A percentile compares a stretch with the other conserved stretches of the same genome.
phyloP scores from a whole-genome alignment of 2,888 invertebrate genomes.

The Parnassius apollo region DNA sequence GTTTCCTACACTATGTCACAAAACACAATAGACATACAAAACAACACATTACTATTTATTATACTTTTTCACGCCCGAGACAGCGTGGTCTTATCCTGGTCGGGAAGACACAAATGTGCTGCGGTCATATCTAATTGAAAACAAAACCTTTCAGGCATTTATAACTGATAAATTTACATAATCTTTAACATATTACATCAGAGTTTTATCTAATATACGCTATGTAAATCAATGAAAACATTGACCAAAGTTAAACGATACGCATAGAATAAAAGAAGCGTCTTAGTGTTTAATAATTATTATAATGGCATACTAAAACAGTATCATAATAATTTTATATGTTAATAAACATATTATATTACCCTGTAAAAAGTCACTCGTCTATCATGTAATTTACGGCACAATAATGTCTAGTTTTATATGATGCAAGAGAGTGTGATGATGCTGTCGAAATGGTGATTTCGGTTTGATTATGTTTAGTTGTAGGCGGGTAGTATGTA shows the following conservation, averaged over 20 bases:
- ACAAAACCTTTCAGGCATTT: too few species aligned
- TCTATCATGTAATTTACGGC: conserved; percentile 17
- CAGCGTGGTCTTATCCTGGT: too few species aligned
- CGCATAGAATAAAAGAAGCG: conserved; percentile 6
- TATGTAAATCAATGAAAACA: background rate
- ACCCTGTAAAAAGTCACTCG: conserved; percentile 21
- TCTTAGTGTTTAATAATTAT: conserved; percentile 2
- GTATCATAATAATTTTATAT: conserved; percentile 28
- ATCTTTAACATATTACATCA: too few species aligned
- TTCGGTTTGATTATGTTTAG: background rate
- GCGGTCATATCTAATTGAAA: too few species aligned
- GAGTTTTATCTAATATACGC: too few species aligned
- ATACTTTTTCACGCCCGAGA: too few species aligned
- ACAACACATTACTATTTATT: too few species aligned
- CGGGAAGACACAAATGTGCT: too few species aligned
- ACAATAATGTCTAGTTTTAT: conserved; percentile 1
- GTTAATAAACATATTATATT: conserved; percentile 28
- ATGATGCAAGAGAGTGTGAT: background rate
- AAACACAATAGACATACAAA: too few species aligned
- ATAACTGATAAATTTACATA: too few species aligned
- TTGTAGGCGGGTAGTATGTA: background rate
- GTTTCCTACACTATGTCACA: too few species aligned
- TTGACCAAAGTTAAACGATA: conserved; percentile 2
- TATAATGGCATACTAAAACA: conserved; percentile 6
- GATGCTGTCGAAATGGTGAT: background rate